These are phyloP conservation scores for Carpatolechia fugitivella DNA, from an alignment of 2,888 invertebrate genomes.

Conservation along the genomic window DNA sequence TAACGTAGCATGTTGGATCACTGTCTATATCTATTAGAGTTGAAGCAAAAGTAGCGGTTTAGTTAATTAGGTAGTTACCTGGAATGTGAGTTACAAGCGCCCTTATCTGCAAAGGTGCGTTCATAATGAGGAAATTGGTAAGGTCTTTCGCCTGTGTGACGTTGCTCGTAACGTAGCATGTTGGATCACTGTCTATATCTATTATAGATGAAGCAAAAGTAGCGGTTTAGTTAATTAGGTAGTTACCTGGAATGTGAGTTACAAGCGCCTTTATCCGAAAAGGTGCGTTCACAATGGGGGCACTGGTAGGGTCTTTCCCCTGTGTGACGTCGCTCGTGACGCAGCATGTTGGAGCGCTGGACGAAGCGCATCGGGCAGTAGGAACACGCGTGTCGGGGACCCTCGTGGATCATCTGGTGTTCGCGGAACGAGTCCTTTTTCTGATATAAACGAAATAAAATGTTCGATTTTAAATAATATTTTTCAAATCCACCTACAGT, in stretches of 20 bases:
- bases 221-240: too few species aligned
- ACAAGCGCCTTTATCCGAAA: conserved; percentile 80
- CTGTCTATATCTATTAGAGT: too few species aligned
- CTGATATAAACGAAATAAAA: conserved; percentile 32
- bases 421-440: conserved; percentile 79
- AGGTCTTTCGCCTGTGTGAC: conserved; percentile 79
- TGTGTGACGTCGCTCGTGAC: conserved; percentile 78
- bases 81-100: conserved; percentile 77
- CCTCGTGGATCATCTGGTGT: conserved; percentile 78
- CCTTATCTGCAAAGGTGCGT: conserved; percentile 78
- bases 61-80: too few species aligned
- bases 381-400: conserved; percentile 79
- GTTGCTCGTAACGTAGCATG: conserved; percentile 77
- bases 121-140: conserved; percentile 76
- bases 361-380: conserved; percentile 81
- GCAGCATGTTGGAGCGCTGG: conserved; percentile 78
- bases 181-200: conserved; percentile 80
- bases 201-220: too few species aligned
- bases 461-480: too few species aligned
- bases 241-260: conserved; percentile 72
- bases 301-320: conserved; percentile 79
- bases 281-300: conserved; percentile 71
- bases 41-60: too few species aligned
- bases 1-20: too few species aligned
- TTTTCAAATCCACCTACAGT: too few species aligned